Evolutionary conservation across 2,113 vertebrate species (phyloP), one percentile per base, ranked within the genome.

Genomic region (Heliornis fulica): DNA sequence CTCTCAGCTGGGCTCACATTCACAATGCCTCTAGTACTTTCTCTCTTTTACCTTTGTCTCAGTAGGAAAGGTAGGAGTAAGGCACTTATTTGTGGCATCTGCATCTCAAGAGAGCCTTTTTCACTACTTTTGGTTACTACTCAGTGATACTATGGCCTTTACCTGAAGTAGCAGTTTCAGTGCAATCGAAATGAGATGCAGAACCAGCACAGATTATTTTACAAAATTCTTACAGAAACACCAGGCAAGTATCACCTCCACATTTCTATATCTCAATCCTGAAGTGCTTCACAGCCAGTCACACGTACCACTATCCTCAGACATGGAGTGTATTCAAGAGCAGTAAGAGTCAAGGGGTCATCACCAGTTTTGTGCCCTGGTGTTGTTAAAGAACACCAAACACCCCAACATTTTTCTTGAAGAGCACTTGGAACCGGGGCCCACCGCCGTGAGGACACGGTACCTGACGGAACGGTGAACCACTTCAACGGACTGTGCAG

Each of bases 401-500:
- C 25, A 64, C 64, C 36, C 17, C 20, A 65, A 21, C 7, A 10
- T 75, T 65, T 66, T 79, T 46, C 11, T 40, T 88, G 28, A 50
- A 71, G 6, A 66, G 50, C 29, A 46, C 0, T 72, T 43, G 45
- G 31, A 83, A 32, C 11, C 9, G 9, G 20, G 18, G 11, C 68
- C 40, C 65, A 66, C 41, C 69, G 65, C 28, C 36, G 71, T 48
- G 70, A 64, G 26, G 28, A 51, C 63, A 2, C 9, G 57, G 86
- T 96, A 99, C 99, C 98, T 77, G 98, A 95, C 5, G 95, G 92
- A 71, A 92, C 93, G 68, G 95, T 98, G 97, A 99, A 99, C 99
- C 99, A 99, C 90, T 95, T 98, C 82, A 99, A 96, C 0, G 97
- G 96, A 34, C 97, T 97, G 91, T 99, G 98, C 11, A 98, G 94